phyloP scores from a whole-genome alignment of 92 coral and sea anemone genomes.

The Meandrina meandrites region DNA sequence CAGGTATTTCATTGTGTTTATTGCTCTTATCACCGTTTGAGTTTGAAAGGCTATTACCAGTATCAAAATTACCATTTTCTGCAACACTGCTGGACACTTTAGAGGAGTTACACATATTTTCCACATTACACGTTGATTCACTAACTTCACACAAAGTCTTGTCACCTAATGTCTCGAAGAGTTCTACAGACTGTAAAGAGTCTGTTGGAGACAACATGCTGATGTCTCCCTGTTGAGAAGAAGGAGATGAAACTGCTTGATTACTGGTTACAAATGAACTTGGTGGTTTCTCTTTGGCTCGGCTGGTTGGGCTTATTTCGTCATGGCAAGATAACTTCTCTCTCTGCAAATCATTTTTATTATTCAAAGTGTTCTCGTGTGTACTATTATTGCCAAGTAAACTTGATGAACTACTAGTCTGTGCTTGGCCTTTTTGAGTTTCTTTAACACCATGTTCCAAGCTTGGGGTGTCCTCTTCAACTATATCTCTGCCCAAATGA shows the following conservation, averaged over 20 bases:
- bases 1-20: neutral
- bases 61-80: neutral
- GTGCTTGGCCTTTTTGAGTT: too few species aligned
- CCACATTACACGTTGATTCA: neutral
- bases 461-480: neutral
- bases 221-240: neutral
- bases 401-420: too few species aligned
- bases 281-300: neutral
- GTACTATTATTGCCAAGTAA: neutral
- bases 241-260: neutral
- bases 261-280: neutral
- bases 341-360: neutral
- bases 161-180: conserved; percentile 3
- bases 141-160: neutral
- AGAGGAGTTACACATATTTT: neutral
- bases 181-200: neutral
- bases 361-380: too few species aligned
- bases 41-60: neutral
- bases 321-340: neutral
- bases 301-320: neutral
- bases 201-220: neutral
- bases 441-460: neutral
- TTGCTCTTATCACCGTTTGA: too few species aligned
- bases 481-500: neutral
- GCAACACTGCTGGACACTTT: neutral